Evolutionary conservation across 2,113 vertebrate genomes (phyloP), one percentile per base, ranked within the genome.

Genomic region (Delphinus delphis): DNA sequence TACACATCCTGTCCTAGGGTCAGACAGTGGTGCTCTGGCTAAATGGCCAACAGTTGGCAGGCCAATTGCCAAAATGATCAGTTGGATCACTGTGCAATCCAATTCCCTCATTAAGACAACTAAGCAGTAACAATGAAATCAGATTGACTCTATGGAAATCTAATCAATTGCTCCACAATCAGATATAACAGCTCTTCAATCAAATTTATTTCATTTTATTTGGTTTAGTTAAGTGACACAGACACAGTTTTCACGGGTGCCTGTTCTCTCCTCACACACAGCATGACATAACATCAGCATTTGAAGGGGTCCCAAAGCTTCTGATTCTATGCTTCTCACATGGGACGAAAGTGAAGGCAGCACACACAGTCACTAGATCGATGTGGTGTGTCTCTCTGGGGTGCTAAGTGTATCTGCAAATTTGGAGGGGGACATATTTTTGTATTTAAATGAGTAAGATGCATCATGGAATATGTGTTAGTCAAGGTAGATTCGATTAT

Each of bases 131-230:
- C 70, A 74, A 44, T 68, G 47, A 92, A 85, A 97, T 93, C 83
- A 76, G 60, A 96, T 85, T 58, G 92, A 84, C 53, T 86, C 94
- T 63, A 21, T 93, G 87, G 36, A 91, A 90, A 95, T 97, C 76
- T 77, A 97, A 97, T 93, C 60, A 68, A 63, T 95, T 73, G 65
- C 23, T 93, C 92, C 6, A 65, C 25, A 96, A 95, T 95, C 89
- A 92, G 76, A 92, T 94, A 71, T 60, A 96, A 82, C 47, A 88
- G 26, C 65, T 92, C n/a, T 81, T 41, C 41, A 93, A 88, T 94
- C 95, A 88, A 92, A 96, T 97, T 92, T 90, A 95, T 93, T 92
- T 87, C 53, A 95, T 88, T 95, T 94, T 63, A 96, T 88, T 85
- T 80, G n/a, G 6, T 90, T 96, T 92, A 41, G 65, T 55, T 87